A percentile compares a stretch with the other conserved stretches of the same genome.
Evolutionary conservation across 2,888 invertebrate species (phyloP).

Genomic region (Globia sparganii): DNA sequence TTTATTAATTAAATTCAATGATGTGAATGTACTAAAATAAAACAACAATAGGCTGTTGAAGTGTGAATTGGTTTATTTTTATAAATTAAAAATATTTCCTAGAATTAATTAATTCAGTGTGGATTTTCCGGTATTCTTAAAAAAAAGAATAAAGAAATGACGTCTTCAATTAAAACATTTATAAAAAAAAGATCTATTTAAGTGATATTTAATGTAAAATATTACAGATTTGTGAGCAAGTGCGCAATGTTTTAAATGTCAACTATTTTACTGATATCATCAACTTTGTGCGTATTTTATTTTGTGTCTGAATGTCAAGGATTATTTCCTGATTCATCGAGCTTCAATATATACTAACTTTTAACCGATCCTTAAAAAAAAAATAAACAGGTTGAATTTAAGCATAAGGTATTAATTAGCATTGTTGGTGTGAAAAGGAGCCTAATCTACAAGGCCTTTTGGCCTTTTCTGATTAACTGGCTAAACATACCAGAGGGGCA

Average conservation of each 20-base stretch:
- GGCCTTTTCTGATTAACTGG: not conserved
- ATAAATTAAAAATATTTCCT: not conserved
- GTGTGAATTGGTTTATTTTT: constrained; percentile 12
- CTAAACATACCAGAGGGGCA: not conserved
- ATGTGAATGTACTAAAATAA: constrained; percentile 32
- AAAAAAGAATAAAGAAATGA: not conserved
- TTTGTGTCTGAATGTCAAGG: not conserved
- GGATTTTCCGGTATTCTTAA: not conserved
- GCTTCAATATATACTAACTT: not conserved
- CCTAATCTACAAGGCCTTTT: not conserved
- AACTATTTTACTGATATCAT: not conserved
- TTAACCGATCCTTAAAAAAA: not conserved
- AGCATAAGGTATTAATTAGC: not conserved
- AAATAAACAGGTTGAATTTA: not conserved
- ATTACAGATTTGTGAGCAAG: constrained; percentile 2
- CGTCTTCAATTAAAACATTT: not conserved
- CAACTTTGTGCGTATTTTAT: not conserved
- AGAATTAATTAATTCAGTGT: not conserved
- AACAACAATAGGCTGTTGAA: constrained; percentile 18
- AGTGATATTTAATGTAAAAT: not conserved
- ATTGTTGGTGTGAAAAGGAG: not conserved
- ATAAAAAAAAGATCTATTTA: not conserved
- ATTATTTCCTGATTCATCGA: constrained; percentile 6
- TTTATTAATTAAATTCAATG: not conserved
- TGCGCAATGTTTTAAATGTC: constrained; percentile 25